Evolutionary conservation across 1,140 invertebrate genomes (phyloP).

Genomic region (Lucilia cuprina): DNA sequence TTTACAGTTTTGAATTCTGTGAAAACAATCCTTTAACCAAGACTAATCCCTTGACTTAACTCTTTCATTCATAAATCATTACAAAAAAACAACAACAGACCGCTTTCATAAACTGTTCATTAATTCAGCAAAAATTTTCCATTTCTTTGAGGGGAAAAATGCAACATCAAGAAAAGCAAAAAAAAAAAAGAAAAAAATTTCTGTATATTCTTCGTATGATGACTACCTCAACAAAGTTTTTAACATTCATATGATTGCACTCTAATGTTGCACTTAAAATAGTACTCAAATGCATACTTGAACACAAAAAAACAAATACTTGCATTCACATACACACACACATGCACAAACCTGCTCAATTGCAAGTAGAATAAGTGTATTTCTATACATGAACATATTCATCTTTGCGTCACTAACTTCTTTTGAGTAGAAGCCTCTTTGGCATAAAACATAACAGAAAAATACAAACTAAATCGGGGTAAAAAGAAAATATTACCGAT

Average conservation of each 20-base stretch:
- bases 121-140: not conserved
- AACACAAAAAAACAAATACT: not conserved
- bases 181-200: too few relatives aligned
- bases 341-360: not conserved
- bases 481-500: not conserved
- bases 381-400: not conserved
- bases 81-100: not conserved
- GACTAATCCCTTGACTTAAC: too few relatives aligned
- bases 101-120: not conserved
- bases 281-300: not conserved
- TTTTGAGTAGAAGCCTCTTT: not conserved
- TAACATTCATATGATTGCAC: constrained; percentile 14
- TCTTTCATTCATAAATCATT: not conserved
- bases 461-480: too few relatives aligned
- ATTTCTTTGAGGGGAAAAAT: not conserved
- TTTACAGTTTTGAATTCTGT: too few relatives aligned
- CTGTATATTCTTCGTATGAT: not conserved
- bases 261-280: constrained; percentile 16
- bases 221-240: constrained; percentile 17
- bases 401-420: constrained; percentile 7
- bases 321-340: too few relatives aligned
- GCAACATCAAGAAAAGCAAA: not conserved
- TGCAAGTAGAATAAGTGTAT: not conserved
- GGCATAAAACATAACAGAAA: not conserved
- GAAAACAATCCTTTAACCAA: too few relatives aligned